Evolutionary conservation across 1,140 invertebrate genomes (phyloP).

Genomic region (Orchestia grillus): DNA sequence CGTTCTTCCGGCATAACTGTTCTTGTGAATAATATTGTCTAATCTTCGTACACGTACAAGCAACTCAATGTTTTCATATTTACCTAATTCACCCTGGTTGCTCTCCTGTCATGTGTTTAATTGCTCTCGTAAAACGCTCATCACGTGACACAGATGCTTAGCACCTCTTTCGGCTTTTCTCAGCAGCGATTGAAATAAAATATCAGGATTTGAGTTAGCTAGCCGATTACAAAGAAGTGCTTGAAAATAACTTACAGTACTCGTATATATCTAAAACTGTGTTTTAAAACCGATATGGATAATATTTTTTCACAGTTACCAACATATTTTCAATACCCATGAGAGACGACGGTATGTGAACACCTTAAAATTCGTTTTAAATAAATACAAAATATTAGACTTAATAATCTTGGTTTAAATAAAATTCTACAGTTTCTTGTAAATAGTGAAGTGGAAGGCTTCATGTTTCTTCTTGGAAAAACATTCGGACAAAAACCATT

Average conservation of each 20-base stretch:
- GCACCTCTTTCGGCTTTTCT: background rate
- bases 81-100: too few relatives aligned
- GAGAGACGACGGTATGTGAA: background rate
- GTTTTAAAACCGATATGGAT: background rate
- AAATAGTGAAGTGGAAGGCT: background rate
- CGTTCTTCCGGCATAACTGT: too few relatives aligned
- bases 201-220: background rate
- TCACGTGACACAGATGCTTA: background rate
- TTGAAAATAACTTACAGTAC: background rate
- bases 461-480: background rate
- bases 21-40: too few relatives aligned
- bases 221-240: background rate
- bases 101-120: background rate
- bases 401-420: background rate
- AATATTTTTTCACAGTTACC: background rate
- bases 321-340: background rate
- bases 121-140: background rate
- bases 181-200: background rate
- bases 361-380: background rate
- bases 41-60: too few relatives aligned
- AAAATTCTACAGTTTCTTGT: background rate
- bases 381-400: background rate
- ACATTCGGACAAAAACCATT: background rate
- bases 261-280: background rate
- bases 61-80: too few relatives aligned